A percentile compares a stretch with the other conserved stretches of the same genome.
phyloP scores from a whole-genome alignment of 2,888 invertebrate species.

The Drosophila subquinaria region DNA sequence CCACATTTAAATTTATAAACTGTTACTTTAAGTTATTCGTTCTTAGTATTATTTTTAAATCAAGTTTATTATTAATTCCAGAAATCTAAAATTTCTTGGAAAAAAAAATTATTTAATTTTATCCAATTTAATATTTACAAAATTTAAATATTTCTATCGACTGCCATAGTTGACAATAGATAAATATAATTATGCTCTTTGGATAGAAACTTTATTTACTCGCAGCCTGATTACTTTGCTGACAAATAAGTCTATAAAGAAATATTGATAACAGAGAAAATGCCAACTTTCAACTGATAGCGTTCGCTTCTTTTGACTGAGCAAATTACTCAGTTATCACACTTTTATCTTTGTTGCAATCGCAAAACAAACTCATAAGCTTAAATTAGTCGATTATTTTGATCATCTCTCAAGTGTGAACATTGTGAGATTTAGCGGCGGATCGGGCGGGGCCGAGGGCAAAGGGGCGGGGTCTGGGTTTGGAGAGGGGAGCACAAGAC shows the following conservation, averaged over 20 bases:
- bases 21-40: too few species aligned
- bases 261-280: constrained; percentile 11
- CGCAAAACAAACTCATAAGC: background rate
- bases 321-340: constrained; percentile 3
- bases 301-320: background rate
- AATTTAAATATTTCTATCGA: too few species aligned
- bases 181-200: too few species aligned
- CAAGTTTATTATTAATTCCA: too few species aligned
- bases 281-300: constrained; percentile 1
- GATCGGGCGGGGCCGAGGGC: constrained; percentile 21
- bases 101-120: too few species aligned
- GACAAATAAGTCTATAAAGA: background rate
- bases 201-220: background rate
- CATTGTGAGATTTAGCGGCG: constrained; percentile 3
- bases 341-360: constrained; percentile 8
- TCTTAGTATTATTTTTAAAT: too few species aligned
- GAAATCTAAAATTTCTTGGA: too few species aligned
- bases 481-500: constrained; percentile 54
- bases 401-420: constrained; percentile 1
- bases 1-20: too few species aligned
- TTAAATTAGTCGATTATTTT: background rate
- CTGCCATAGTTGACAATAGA: too few species aligned
- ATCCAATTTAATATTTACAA: too few species aligned
- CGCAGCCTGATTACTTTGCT: background rate
- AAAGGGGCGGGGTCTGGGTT: constrained; percentile 17